Conservation (phyloP, 2,888 invertebrate genomes). For the Tachina lurida region DNA sequence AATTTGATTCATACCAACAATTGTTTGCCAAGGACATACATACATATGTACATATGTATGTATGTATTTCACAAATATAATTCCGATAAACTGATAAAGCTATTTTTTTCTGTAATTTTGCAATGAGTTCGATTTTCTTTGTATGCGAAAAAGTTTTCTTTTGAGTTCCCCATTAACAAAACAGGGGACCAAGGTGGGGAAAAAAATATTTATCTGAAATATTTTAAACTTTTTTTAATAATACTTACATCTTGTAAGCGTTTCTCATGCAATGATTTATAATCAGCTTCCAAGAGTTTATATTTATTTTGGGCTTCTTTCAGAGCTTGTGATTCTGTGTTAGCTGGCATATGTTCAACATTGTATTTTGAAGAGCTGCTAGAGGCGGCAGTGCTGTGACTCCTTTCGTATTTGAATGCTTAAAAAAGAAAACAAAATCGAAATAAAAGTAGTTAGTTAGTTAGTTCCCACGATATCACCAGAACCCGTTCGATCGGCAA, state of each 20-base stretch:
- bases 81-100: too few relatives aligned
- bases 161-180: too few relatives aligned
- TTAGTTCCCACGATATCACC: too few relatives aligned
- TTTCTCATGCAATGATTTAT: conserved; percentile 89
- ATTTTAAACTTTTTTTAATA: not conserved
- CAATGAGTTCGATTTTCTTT: too few relatives aligned
- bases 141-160: too few relatives aligned
- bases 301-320: conserved; percentile 86
- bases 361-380: conserved; percentile 62
- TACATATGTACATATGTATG: too few relatives aligned
- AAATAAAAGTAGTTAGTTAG: conserved; percentile 21
- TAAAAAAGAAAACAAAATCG: conserved; percentile 5
- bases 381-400: conserved; percentile 59
- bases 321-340: conserved; percentile 80
- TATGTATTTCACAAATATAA: too few relatives aligned
- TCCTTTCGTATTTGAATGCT: conserved; percentile 70
- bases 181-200: too few relatives aligned
- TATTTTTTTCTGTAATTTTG: too few relatives aligned
- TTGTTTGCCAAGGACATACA: too few relatives aligned
- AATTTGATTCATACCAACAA: too few relatives aligned
- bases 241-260: conserved; percentile 90
- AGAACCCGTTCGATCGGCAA: too few relatives aligned
- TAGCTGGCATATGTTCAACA: conserved; percentile 78
- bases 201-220: not conserved
- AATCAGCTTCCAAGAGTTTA: conserved; percentile 89